Base-by-base conservation (phyloP, 2,888 invertebrate genomes). In the Crematogaster levior region DNA sequence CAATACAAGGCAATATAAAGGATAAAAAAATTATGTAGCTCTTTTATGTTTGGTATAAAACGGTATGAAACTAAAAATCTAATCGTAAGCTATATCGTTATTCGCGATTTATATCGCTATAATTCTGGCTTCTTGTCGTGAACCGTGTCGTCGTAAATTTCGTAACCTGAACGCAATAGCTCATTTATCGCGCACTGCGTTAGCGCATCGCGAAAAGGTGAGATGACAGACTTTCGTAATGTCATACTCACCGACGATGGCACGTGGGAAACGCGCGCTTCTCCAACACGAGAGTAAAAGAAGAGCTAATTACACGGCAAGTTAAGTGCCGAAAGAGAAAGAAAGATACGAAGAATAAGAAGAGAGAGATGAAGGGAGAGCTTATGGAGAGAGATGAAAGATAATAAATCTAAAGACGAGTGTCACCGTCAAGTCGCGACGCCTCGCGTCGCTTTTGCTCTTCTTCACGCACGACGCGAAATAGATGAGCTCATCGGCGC, bases 401-500 rank as follows among this genome's bases (percentile, higher is more conserved):
- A 53, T 30, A 68, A 53, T 37, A 34, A 53, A 68, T 77, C 68
- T 53, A 66, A 27, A 75, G 21, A 37, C 24, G 66, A 40, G 21
- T 53, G 48, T 12, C n/a, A 34, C 18, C 37, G 30, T 21, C 53
- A 46, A 12, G 24, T 63, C 58, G 60, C 7, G 15, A 40, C 60
- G 21, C 21, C 21, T 21, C 61, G 34, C n/a, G 43, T 63, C 46
- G 74, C 21, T 43, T 37, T 56, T 46, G 37, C 58, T 73, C 27
- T 74, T 53, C 58, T 30, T 81, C 58, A 40, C 65, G 58, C 21
- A 63, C 34, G 72, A 82, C 61, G 24, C 34, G 34, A 79, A 70
- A 88, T 88, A 63, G 83, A 86, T 89, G 88, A 86, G 79, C 81
- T 89, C 87, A 82, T 79, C 63, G 56, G 63, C 46, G 72, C 51